These are phyloP conservation scores for Dermatemys mawii DNA, from an alignment of 2,113 vertebrate genomes.

Conservation along the genomic window DNA sequence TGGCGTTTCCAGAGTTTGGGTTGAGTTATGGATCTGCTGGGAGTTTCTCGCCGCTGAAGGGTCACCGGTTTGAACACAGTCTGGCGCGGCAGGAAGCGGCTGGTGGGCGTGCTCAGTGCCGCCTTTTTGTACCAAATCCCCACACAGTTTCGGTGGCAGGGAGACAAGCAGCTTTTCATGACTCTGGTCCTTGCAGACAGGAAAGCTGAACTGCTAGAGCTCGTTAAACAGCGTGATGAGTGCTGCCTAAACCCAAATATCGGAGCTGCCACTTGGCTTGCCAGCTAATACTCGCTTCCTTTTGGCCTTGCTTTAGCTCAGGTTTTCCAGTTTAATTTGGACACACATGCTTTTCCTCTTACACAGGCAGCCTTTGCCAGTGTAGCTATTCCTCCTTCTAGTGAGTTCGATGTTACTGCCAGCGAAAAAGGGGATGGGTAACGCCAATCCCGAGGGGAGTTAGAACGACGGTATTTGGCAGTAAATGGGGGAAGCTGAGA, in stretches of 20 bases:
- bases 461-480: accelerated
- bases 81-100: not conserved
- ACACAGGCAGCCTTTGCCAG: not conserved
- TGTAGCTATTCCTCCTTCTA: not conserved
- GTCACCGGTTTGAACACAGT: not conserved
- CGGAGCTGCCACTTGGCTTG: not conserved
- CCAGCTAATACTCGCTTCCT: not conserved
- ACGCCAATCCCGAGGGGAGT: not conserved
- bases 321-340: not conserved
- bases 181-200: not conserved
- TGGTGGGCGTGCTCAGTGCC: accelerated
- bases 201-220: not conserved
- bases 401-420: accelerated
- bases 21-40: not conserved
- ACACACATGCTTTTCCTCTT: not conserved
- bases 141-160: not conserved
- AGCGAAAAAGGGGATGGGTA: accelerated
- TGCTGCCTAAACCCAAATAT: slow-evolving; percentile 12
- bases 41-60: not conserved
- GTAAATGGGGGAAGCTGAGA: not conserved
- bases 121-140: accelerated
- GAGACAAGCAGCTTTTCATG: slow-evolving; percentile 11
- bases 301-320: not conserved
- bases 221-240: not conserved
- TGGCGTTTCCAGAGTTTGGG: not conserved